Evolutionary conservation across 2,797 vertebrate genomes (phyloP).

Genomic region (Botia kubotai): DNA sequence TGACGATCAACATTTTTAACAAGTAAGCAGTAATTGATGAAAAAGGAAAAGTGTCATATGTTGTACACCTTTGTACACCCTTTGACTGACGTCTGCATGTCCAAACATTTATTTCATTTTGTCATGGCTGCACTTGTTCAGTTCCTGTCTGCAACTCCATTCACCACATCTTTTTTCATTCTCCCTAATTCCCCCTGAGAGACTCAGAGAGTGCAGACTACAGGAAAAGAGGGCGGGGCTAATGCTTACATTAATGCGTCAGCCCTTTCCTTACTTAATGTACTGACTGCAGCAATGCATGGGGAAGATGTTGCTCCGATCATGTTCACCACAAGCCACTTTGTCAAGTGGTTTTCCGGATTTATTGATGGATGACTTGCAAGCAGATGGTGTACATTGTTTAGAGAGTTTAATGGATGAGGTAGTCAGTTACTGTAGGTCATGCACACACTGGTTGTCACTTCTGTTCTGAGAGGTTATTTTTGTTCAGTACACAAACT

Average conservation of each 20-base stretch:
- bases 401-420: neutral
- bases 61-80: neutral
- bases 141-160: constrained; percentile 1
- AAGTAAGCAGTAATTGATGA: too few relatives aligned
- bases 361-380: constrained; percentile 15
- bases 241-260: constrained; percentile 47
- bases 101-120: neutral
- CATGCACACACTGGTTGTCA: neutral
- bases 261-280: constrained; percentile 33
- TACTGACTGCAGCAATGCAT: constrained; percentile 3
- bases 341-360: constrained; percentile 21
- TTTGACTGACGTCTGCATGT: too few relatives aligned
- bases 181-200: constrained; percentile 29
- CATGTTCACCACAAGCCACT: constrained; percentile 19
- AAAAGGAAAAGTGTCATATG: neutral
- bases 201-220: constrained; percentile 9
- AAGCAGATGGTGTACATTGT: neutral
- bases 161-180: neutral
- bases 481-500: neutral
- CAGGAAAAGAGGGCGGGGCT: constrained; percentile 14
- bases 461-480: neutral
- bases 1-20: too few relatives aligned
- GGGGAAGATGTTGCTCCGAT: neutral
- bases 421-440: neutral
- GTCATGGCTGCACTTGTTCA: constrained; percentile 4